Percentiles rank a stretch among this genome's conserved stretches.
phyloP scores from a whole-genome alignment of 2,113 vertebrate genomes.

The Rhombomys opimus region DNA sequence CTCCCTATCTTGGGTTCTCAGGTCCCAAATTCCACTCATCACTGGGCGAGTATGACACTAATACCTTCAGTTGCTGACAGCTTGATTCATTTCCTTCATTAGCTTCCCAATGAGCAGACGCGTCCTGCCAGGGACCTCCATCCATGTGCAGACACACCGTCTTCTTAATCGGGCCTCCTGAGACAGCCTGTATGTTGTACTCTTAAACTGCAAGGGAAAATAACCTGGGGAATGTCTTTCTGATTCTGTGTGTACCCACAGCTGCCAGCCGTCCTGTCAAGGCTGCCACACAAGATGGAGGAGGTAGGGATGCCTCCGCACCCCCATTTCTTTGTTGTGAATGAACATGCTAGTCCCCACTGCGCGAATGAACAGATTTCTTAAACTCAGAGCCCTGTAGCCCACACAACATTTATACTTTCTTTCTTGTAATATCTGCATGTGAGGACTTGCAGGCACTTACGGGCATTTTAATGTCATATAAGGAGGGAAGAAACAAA shows the following conservation, averaged over 20 bases:
- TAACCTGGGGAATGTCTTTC: not conserved
- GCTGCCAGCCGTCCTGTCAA: no score
- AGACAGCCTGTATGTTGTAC: not conserved
- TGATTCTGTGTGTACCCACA: not conserved
- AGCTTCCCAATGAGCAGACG: not conserved
- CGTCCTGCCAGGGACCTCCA: not conserved
- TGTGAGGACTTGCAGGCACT: conserved; percentile 38
- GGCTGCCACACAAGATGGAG: not conserved
- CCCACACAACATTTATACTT: not conserved
- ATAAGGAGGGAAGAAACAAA: conserved; percentile 62
- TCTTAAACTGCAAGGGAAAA: not conserved
- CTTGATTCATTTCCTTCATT: not conserved
- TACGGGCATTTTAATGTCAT: conserved; percentile 58
- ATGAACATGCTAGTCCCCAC: conserved; percentile 39
- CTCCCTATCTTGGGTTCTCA: not conserved
- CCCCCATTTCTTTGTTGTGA: not conserved
- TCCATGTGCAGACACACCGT: not conserved
- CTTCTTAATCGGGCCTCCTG: conserved; percentile 23
- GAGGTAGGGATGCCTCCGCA: no score
- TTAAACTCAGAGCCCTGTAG: conserved; percentile 40
- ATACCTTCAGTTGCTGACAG: not conserved
- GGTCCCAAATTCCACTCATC: not conserved
- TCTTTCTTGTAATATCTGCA: conserved; percentile 53
- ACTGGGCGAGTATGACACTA: not conserved
- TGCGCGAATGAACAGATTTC: conserved; percentile 48